Conservation (phyloP, 2,888 invertebrate species). For the Erebia aethiops region DNA sequence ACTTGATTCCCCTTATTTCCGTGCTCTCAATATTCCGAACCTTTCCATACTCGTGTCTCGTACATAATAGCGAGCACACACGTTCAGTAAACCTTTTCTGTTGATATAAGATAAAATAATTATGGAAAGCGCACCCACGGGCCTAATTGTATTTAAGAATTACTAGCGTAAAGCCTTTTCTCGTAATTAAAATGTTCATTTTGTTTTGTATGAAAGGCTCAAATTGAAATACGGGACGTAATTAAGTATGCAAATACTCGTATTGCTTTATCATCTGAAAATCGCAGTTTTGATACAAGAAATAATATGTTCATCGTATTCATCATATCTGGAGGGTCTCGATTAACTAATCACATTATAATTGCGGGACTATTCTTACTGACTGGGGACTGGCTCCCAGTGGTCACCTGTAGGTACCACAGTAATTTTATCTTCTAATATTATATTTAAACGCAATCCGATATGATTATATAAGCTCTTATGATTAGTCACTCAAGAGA, state of each 20-base stretch:
- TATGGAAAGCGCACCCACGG: constrained; percentile 30
- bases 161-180: constrained; percentile 28
- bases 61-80: constrained; percentile 18
- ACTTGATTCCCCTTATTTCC: constrained; percentile 14
- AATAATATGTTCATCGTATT: background rate
- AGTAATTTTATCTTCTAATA: too few relatives aligned
- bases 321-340: background rate
- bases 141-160: constrained; percentile 32
- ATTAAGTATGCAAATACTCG: constrained; percentile 30
- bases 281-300: constrained; percentile 11
- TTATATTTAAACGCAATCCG: too few relatives aligned
- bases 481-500: too few relatives aligned
- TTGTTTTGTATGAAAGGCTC: constrained; percentile 26
- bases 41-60: background rate
- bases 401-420: too few relatives aligned
- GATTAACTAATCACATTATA: too few relatives aligned
- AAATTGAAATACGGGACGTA: constrained; percentile 29
- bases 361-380: too few relatives aligned
- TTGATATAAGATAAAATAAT: constrained; percentile 31
- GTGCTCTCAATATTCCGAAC: constrained; percentile 17
- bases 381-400: too few relatives aligned
- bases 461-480: too few relatives aligned
- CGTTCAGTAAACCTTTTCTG: constrained; percentile 23
- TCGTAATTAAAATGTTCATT: constrained; percentile 30
- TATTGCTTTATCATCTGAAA: constrained; percentile 21